phyloP scores from a whole-genome alignment of 2,888 invertebrate species.

The Emmelina monodactyla region DNA sequence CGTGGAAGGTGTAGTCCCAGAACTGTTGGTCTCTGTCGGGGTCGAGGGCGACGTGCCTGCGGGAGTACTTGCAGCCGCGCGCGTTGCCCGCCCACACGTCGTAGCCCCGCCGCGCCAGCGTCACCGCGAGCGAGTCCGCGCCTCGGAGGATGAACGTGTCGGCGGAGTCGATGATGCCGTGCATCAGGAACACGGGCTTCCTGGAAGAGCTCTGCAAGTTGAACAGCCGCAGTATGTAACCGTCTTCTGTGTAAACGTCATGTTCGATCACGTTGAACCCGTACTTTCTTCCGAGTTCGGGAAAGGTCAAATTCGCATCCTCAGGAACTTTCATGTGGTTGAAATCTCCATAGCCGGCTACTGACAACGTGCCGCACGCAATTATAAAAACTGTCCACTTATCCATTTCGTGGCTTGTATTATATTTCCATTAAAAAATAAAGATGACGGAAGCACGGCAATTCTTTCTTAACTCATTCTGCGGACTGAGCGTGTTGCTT shows the following conservation, averaged over 20 bases:
- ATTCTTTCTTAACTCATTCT: too few species aligned
- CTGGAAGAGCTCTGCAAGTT: slow-evolving; percentile 20
- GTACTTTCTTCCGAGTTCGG: slow-evolving; percentile 21
- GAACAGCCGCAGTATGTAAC: slow-evolving; percentile 24
- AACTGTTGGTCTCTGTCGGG: slow-evolving; percentile 32
- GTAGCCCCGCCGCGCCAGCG: slow-evolving; percentile 51
- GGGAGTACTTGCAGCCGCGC: slow-evolving; percentile 68
- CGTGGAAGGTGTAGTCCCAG: slow-evolving; percentile 70
- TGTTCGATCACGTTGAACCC: slow-evolving; percentile 18
- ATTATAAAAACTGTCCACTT: not conserved
- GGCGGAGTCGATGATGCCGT: slow-evolving; percentile 25
- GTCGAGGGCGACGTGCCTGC: slow-evolving; percentile 46
- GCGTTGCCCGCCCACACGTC: slow-evolving; percentile 41
- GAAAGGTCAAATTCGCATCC: slow-evolving; percentile 20
- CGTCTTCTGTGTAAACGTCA: slow-evolving; percentile 22
- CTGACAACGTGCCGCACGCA: not conserved
- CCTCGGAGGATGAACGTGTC: slow-evolving; percentile 27
- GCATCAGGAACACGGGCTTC: slow-evolving; percentile 24
- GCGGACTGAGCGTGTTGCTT: too few species aligned
- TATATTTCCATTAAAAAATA: too few species aligned
- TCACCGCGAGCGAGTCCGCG: slow-evolving; percentile 19
- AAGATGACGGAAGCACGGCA: too few species aligned
- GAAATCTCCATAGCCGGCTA: too few species aligned
- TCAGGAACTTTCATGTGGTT: too few species aligned
- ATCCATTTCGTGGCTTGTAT: too few species aligned